Conservation (phyloP, 2,113 vertebrate species). For the Channa maculata region DNA sequence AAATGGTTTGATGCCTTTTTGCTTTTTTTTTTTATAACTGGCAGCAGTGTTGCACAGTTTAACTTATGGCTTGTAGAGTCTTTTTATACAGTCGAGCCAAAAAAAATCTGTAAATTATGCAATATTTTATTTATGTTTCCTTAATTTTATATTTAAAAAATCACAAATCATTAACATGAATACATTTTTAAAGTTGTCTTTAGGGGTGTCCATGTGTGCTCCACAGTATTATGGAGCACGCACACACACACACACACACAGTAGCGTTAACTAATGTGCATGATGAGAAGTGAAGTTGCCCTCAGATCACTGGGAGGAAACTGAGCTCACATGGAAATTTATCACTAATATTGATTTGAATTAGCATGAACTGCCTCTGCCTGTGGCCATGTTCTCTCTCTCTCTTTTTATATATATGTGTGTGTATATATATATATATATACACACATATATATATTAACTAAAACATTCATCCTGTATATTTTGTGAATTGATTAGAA, state of each 20-base stretch:
- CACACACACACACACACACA: conserved; percentile 6
- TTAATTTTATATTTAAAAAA: neutral
- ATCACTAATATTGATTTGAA: conserved; percentile 71
- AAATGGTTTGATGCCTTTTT: no score
- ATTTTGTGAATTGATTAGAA: no score
- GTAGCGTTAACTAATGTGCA: conserved; percentile 9
- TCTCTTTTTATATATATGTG: conserved; percentile 34
- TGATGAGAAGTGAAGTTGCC: conserved; percentile 28
- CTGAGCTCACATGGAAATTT: conserved; percentile 66
- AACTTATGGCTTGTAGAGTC: no score
- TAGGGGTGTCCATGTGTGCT: no score
- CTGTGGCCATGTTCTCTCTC: conserved; percentile 64
- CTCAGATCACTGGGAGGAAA: conserved; percentile 51
- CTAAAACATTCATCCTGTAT: no score
- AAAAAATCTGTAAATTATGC: neutral
- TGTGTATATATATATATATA: neutral
- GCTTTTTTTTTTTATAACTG: no score
- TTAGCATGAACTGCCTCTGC: conserved; percentile 62
- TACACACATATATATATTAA: no score
- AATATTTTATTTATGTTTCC: neutral
- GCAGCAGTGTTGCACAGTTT: no score
- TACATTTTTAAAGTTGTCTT: no score
- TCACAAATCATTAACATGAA: no score
- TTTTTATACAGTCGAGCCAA: no score
- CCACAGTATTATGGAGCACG: neutral